These are phyloP conservation scores for Neolamprologus caudopunctatus DNA, from an alignment of 2,113 vertebrate genomes.

Conservation along the genomic window DNA sequence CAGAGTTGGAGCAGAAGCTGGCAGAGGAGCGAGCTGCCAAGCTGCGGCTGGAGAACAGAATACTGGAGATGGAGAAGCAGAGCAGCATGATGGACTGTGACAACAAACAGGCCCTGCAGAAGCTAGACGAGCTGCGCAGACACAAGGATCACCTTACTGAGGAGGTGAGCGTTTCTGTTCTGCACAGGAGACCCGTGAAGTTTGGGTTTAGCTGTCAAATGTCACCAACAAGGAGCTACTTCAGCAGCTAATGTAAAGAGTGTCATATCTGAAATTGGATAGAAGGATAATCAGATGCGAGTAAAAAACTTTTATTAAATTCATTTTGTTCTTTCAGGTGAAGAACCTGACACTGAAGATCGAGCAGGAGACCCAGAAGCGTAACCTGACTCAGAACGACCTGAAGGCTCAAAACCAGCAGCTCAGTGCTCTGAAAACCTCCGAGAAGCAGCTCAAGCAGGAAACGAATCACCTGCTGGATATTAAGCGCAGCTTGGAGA, in stretches of 20 bases:
- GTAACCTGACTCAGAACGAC: conserved; percentile 91
- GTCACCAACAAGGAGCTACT: not conserved
- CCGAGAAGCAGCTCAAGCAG: conserved; percentile 96
- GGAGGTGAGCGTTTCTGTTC: conserved; percentile 72
- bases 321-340: conserved; percentile 70
- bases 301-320: not conserved
- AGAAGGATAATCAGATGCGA: rapidly evolving
- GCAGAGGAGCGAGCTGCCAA: conserved; percentile 85
- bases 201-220: not conserved
- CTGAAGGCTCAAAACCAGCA: conserved; percentile 95
- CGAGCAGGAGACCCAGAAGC: conserved; percentile 96
- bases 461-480: conserved; percentile 94
- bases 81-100: conserved; percentile 95
- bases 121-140: conserved; percentile 83
- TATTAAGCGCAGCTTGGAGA: conserved; percentile 90
- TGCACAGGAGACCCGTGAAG: not conserved
- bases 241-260: not conserved
- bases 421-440: conserved; percentile 83
- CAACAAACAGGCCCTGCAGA: conserved; percentile 93
- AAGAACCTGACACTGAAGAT: conserved; percentile 93
- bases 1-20: conserved; percentile 96
- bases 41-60: conserved; percentile 85
- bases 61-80: conserved; percentile 91
- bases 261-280: not conserved
- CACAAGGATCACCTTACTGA: conserved; percentile 89